phyloP scores from a whole-genome alignment of 2,797 vertebrate species.

The Sebastes kiyomatsui region DNA sequence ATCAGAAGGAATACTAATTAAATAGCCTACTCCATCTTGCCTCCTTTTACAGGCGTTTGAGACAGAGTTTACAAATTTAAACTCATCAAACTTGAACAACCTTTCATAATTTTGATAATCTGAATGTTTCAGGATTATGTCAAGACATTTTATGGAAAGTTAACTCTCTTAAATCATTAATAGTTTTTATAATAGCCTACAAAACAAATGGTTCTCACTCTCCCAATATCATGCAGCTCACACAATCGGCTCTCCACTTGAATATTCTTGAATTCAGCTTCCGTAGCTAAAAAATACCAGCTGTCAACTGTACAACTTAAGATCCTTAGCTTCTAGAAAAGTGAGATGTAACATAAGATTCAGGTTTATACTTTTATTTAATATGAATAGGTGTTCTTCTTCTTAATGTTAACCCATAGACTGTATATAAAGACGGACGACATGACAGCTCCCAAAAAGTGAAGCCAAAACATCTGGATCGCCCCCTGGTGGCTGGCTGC shows the following conservation, averaged over 20 bases:
- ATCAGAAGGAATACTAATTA: neutral
- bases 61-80: neutral
- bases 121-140: neutral
- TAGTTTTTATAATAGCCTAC: no score
- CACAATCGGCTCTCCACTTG: no score
- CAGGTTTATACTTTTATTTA: neutral
- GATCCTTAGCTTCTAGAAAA: neutral
- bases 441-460: no score
- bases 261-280: neutral
- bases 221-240: no score
- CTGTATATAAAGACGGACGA: no score
- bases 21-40: neutral
- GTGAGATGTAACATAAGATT: no score
- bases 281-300: neutral
- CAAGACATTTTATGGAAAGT: neutral
- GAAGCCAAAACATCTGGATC: no score
- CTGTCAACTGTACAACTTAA: neutral
- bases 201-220: no score
- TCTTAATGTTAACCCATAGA: no score
- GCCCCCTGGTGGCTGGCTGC: no score
- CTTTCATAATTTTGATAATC: neutral
- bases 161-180: neutral
- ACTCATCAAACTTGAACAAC: neutral
- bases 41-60: no score
- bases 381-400: neutral